These are phyloP conservation scores for Drosophila saltans DNA, from an alignment of 1,140 invertebrate genomes.

Conservation along the genomic window DNA sequence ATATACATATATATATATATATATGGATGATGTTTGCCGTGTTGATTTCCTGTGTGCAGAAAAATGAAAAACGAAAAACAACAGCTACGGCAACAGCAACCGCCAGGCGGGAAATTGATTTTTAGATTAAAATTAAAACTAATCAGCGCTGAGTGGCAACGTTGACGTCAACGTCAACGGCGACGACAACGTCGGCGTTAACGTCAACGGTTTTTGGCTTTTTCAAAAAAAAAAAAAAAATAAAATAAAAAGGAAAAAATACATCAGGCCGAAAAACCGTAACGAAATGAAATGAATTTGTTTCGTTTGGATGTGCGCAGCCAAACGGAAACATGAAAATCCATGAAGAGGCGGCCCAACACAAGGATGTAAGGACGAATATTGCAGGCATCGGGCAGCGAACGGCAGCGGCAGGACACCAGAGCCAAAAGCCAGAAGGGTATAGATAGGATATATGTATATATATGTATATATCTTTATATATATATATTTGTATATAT, in stretches of 20 bases:
- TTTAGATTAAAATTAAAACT: constrained; percentile 83
- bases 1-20: constrained; percentile 14
- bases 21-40: constrained; percentile 53
- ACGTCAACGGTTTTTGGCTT: constrained; percentile 47
- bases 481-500: constrained; percentile 25
- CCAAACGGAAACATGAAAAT: constrained; percentile 75
- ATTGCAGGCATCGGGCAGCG: no score
- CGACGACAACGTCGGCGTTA: constrained; percentile 41
- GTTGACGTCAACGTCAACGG: constrained; percentile 38
- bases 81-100: constrained; percentile 34
- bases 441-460: constrained; percentile 38
- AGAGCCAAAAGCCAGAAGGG: background rate
- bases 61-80: constrained; percentile 52
- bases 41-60: constrained; percentile 79
- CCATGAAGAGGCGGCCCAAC: constrained; percentile 37
- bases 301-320: constrained; percentile 71
- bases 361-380: constrained; percentile 32
- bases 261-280: constrained; percentile 78
- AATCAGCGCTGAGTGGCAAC: constrained; percentile 77
- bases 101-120: constrained; percentile 78
- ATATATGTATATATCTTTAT: background rate
- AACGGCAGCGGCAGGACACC: constrained; percentile 22
- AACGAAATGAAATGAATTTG: constrained; percentile 80
- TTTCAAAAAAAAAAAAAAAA: constrained; percentile 21
- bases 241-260: constrained; percentile 26